Conservation (phyloP, 2,888 invertebrate genomes). For the Callyntrura guangdongensis region DNA sequence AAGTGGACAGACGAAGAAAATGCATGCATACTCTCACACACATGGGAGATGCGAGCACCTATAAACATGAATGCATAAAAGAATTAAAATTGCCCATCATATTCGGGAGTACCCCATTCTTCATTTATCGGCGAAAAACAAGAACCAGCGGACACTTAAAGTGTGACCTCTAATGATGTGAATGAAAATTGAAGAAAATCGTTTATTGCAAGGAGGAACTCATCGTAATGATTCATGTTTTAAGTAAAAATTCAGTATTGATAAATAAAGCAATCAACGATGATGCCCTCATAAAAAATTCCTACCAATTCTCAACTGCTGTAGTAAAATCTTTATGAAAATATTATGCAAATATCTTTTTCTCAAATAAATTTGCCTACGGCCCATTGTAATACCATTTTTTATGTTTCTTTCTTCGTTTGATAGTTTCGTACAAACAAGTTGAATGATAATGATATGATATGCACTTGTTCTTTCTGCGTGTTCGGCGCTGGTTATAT, state of each 20-base stretch:
- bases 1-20: background rate
- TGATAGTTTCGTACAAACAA: slow-evolving; percentile 24
- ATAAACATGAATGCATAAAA: background rate
- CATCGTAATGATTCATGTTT: slow-evolving; percentile 71
- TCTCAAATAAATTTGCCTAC: slow-evolving; percentile 59
- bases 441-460: slow-evolving; percentile 70
- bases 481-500: slow-evolving; percentile 23
- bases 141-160: slow-evolving; percentile 47
- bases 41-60: background rate
- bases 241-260: slow-evolving; percentile 60
- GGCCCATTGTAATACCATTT: slow-evolving; percentile 34
- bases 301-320: slow-evolving; percentile 3
- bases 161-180: slow-evolving; percentile 62
- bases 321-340: slow-evolving; percentile 62
- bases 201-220: slow-evolving; percentile 57
- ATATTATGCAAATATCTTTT: slow-evolving; percentile 70
- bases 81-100: slow-evolving; percentile 8
- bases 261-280: slow-evolving; percentile 74
- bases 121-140: slow-evolving; percentile 49
- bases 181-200: slow-evolving; percentile 58
- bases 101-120: slow-evolving; percentile 39
- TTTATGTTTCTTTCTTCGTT: slow-evolving; percentile 44
- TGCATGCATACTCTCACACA: background rate
- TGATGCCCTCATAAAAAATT: slow-evolving; percentile 65
- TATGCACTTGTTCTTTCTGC: slow-evolving; percentile 59